A percentile compares a stretch with the other conserved stretches of the same genome.
These are phyloP conservation scores for Hylyphantes graminicola DNA, from an alignment of 1,140 invertebrate genomes.

Conservation along the genomic window DNA sequence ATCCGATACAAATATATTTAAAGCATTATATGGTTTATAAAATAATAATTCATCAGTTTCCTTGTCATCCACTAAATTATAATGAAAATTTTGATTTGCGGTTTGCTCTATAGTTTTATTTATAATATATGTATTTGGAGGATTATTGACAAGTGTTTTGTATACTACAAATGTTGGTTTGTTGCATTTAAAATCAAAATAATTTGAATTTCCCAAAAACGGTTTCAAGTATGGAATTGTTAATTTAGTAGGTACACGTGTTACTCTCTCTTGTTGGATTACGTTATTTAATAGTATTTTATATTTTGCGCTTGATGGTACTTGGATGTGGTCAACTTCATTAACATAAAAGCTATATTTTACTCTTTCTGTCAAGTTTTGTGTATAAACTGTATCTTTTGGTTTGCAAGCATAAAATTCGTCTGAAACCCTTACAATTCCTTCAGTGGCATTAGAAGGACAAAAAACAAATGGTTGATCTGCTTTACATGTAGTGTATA, in stretches of 20 bases:
- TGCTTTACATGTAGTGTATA: not conserved
- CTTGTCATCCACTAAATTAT: not conserved
- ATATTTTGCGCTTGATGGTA: not conserved
- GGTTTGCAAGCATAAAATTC: slow-evolving; percentile 2
- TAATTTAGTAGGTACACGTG: not conserved
- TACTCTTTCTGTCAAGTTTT: not conserved
- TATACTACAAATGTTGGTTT: not conserved
- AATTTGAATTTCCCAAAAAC: not conserved
- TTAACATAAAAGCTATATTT: not conserved
- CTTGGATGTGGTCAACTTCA: not conserved
- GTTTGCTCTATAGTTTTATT: not conserved
- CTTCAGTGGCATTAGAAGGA: not conserved
- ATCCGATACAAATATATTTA: not conserved
- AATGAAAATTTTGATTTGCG: not conserved
- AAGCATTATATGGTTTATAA: not conserved
- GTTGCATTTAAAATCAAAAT: not conserved
- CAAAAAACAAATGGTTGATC: slow-evolving; percentile 35
- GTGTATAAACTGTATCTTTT: not conserved
- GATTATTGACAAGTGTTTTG: not conserved
- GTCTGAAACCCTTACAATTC: not conserved
- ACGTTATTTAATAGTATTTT: not conserved
- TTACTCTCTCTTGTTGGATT: no score
- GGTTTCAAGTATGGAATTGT: not conserved
- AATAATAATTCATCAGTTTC: not conserved
- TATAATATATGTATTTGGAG: slow-evolving; percentile 4